phyloP scores from a whole-genome alignment of 2,888 invertebrate species.

The Dryadula phaetusa region DNA sequence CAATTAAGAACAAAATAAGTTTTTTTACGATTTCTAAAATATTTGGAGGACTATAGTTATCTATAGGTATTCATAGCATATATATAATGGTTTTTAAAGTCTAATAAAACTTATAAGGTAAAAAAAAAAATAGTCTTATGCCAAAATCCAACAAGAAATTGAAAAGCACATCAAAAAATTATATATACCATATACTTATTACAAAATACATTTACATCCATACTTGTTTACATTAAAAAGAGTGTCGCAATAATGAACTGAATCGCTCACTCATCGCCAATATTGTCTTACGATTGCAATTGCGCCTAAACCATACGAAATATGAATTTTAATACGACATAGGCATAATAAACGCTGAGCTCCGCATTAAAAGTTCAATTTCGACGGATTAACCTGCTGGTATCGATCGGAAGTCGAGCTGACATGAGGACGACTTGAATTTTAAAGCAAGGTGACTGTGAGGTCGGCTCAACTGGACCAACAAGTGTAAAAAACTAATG shows the following conservation, averaged over 20 bases:
- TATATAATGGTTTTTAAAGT: not conserved
- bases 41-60: not conserved
- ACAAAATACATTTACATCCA: not conserved
- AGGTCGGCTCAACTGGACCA: slow-evolving; percentile 31
- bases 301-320: not conserved
- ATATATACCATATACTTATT: not conserved
- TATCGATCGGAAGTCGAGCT: slow-evolving; percentile 36
- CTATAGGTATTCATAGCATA: no score
- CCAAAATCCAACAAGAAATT: not conserved
- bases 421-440: slow-evolving; percentile 37
- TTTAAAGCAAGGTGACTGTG: slow-evolving; percentile 35
- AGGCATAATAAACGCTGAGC: not conserved
- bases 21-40: not conserved
- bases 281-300: not conserved
- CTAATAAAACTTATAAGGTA: not conserved
- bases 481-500: slow-evolving; percentile 19
- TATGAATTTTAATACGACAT: not conserved
- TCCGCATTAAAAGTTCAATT: slow-evolving; percentile 27
- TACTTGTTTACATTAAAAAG: not conserved
- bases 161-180: not conserved
- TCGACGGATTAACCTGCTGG: slow-evolving; percentile 33
- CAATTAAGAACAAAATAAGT: not conserved
- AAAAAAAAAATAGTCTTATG: not conserved
- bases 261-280: not conserved
- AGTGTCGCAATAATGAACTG: not conserved